phyloP scores from a whole-genome alignment of 2,888 invertebrate species.

The Lepetodrilus schrolli region DNA sequence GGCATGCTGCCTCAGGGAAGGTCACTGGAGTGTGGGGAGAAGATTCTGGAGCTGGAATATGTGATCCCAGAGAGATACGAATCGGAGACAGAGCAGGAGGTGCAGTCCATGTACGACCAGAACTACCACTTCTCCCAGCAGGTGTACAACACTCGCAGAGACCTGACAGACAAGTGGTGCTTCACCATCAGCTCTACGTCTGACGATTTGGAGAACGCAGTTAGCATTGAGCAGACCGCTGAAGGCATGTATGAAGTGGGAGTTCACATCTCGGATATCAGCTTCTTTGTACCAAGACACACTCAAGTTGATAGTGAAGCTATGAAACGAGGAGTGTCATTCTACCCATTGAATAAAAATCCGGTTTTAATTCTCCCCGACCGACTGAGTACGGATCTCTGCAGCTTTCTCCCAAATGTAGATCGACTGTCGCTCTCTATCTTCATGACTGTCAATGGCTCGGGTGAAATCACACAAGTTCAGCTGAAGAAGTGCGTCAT shows the following conservation, averaged over 20 bases:
- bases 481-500: conserved; percentile 55
- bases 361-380: conserved; percentile 59
- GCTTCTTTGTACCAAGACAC: conserved; percentile 56
- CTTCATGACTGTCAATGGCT: conserved; percentile 54
- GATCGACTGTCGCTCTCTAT: conserved; percentile 64
- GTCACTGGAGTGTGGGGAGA: conserved; percentile 50
- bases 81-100: conserved; percentile 47
- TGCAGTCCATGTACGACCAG: conserved; percentile 45
- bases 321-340: conserved; percentile 49
- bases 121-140: conserved; percentile 47
- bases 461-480: conserved; percentile 53
- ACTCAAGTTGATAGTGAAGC: conserved; percentile 62
- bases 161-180: conserved; percentile 54
- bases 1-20: conserved; percentile 58
- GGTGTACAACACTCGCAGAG: conserved; percentile 42
- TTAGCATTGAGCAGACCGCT: conserved; percentile 57
- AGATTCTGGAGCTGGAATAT: conserved; percentile 63
- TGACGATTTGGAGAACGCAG: conserved; percentile 53
- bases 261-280: conserved; percentile 67
- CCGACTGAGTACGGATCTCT: conserved; percentile 52
- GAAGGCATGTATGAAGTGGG: conserved; percentile 60
- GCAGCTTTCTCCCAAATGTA: conserved; percentile 54
- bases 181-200: conserved; percentile 55
- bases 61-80: conserved; percentile 51
- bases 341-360: conserved; percentile 51